Percentiles rank a stretch among this genome's conserved stretches.
phyloP scores from a whole-genome alignment of 64 coral and sea anemone species.

The Montipora efflorescens region DNA sequence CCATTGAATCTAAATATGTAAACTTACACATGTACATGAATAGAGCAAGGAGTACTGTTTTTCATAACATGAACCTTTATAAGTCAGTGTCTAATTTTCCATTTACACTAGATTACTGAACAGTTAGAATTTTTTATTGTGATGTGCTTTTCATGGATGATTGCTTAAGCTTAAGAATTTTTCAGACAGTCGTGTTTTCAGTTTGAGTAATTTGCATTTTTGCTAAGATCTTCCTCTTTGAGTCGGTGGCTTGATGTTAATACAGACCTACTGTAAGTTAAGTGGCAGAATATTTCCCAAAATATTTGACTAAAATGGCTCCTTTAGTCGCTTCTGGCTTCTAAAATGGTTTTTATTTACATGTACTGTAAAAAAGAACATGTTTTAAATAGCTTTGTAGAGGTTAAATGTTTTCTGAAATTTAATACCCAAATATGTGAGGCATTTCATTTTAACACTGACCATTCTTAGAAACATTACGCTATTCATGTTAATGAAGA shows the following conservation, averaged over 20 bases:
- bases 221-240: not conserved
- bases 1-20: constrained; percentile 28
- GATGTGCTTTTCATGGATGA: not conserved
- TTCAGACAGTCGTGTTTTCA: constrained; percentile 3
- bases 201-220: constrained; percentile 37
- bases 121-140: not conserved
- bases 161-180: not conserved
- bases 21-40: constrained; percentile 13
- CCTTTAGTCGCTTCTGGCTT: not conserved
- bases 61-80: not conserved
- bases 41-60: not conserved
- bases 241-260: not conserved
- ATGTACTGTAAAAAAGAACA: constrained; percentile 1
- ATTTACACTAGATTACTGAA: not conserved
- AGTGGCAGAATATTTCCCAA: not conserved
- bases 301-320: not conserved
- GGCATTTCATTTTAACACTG: constrained; percentile 13
- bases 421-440: constrained; percentile 46
- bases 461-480: not conserved
- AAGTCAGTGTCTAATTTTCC: not conserved
- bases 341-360: not conserved
- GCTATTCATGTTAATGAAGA: not conserved
- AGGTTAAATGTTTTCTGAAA: constrained; percentile 38
- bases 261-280: not conserved
- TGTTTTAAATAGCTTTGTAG: not conserved